Evolutionary conservation across 1,140 invertebrate genomes (phyloP).

Genomic region (Leptopilina clavipes): DNA sequence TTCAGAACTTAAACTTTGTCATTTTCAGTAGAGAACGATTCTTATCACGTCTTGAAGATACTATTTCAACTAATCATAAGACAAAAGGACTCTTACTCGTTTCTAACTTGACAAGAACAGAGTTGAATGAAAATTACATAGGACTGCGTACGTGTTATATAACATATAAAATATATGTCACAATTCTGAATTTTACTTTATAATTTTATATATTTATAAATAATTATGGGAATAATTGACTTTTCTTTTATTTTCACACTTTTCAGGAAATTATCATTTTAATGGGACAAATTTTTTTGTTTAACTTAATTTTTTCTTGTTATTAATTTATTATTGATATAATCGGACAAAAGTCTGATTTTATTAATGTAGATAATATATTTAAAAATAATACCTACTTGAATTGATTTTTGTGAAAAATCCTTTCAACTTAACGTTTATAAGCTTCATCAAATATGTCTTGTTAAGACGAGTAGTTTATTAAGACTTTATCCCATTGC

Average conservation of each 20-base stretch:
- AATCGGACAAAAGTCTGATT: no score
- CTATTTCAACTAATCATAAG: constrained; percentile 29
- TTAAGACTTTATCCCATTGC: constrained; percentile 12
- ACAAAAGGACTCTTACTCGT: constrained; percentile 27
- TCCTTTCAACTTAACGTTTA: neutral
- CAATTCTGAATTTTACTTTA: neutral
- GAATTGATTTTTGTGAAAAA: neutral
- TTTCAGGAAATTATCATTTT: no score
- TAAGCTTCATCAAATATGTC: neutral
- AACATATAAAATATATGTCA: neutral
- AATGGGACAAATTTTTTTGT: neutral
- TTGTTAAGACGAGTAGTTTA: constrained; percentile 5
- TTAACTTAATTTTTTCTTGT: no score
- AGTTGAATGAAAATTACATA: constrained; percentile 28
- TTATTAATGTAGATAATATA: no score
- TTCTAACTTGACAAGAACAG: constrained; percentile 7
- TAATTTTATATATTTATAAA: constrained; percentile 3
- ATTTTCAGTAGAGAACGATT: constrained; percentile 3
- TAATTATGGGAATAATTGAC: neutral
- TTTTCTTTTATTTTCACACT: neutral
- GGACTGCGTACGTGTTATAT: constrained; percentile 17
- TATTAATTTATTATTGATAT: no score
- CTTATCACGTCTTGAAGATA: constrained; percentile 31
- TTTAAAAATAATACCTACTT: no score
- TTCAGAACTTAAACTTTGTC: constrained; percentile 12